Conservation (phyloP, 1,140 invertebrate species). For the Brachystomella parvula region DNA sequence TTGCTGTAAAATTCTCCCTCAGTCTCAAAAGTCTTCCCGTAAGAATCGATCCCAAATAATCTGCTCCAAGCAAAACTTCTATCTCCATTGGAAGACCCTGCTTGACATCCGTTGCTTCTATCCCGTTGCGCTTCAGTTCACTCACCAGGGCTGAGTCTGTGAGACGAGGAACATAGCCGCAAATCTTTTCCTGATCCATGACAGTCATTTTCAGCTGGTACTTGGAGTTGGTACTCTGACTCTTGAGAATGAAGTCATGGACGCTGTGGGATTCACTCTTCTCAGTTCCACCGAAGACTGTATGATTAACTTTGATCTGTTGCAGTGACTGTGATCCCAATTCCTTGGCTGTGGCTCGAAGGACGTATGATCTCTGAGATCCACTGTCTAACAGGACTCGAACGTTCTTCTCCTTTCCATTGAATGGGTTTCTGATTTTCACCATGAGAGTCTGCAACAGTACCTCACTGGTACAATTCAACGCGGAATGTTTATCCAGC, state of each 20-base stretch:
- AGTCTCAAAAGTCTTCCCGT: not conserved
- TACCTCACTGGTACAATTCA: conserved; percentile 9
- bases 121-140: not conserved
- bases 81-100: not conserved
- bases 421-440: not conserved
- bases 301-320: not conserved
- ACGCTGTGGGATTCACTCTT: not conserved
- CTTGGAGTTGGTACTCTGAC: not conserved
- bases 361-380: conserved; percentile 3
- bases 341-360: not conserved
- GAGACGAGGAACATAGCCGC: not conserved
- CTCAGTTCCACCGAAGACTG: conserved; percentile 7
- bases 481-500: not conserved
- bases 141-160: not conserved
- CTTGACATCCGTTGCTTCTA: not conserved
- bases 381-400: conserved; percentile 4
- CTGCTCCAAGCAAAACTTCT: conserved; percentile 10
- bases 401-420: not conserved
- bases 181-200: conserved; percentile 5
- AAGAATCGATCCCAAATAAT: not conserved
- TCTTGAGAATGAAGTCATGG: not conserved
- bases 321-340: not conserved
- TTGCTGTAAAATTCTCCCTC: not conserved
- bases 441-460: conserved; percentile 1
- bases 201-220: not conserved